Evolutionary conservation across 2,113 vertebrate genomes (phyloP).

Genomic region (Gorsachius goisagi): DNA sequence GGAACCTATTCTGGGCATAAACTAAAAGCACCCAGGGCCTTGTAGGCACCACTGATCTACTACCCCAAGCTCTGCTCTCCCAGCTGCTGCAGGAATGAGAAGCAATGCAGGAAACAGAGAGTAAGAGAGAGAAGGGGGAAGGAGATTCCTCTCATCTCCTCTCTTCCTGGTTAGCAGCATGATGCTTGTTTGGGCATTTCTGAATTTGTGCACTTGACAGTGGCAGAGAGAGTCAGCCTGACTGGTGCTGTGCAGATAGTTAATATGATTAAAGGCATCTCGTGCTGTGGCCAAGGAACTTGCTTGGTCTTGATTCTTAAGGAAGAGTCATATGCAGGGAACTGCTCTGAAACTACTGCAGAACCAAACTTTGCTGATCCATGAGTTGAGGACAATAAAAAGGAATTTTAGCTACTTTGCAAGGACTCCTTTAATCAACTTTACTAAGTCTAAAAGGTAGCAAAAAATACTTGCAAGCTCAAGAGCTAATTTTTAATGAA

Average conservation of each 20-base stretch:
- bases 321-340: background rate
- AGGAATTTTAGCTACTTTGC: background rate
- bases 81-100: background rate
- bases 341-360: background rate
- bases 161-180: background rate
- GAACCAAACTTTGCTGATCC: background rate
- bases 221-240: background rate
- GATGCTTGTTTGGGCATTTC: background rate
- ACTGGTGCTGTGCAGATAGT: background rate
- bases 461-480: background rate
- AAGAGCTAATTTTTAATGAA: background rate
- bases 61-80: background rate
- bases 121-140: background rate
- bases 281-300: background rate
- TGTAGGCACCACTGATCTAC: background rate
- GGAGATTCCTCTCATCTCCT: background rate
- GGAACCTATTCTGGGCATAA: background rate
- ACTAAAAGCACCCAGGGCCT: background rate
- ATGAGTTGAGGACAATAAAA: background rate
- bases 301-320: background rate
- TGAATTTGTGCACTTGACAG: background rate
- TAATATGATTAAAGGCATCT: background rate
- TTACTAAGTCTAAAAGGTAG: background rate
- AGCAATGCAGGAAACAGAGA: background rate
- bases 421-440: background rate